phyloP scores from a whole-genome alignment of 2,797 vertebrate genomes.

The Lemur catta region DNA sequence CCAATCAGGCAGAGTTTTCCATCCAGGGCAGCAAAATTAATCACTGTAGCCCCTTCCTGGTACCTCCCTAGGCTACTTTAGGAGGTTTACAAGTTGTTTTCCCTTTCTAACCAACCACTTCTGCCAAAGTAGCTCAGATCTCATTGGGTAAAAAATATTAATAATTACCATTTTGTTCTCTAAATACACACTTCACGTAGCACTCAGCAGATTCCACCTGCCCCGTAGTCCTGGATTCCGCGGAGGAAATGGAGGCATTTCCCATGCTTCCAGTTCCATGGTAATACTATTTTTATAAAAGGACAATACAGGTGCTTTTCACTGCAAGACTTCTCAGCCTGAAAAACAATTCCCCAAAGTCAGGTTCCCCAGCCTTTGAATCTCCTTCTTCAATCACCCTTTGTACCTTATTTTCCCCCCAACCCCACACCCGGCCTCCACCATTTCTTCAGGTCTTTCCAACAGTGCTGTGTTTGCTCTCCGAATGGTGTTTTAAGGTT shows the following conservation, averaged over 20 bases:
- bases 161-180: not conserved
- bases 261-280: not conserved
- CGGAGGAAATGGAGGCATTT: not conserved
- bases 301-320: not conserved
- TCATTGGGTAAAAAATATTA: not conserved
- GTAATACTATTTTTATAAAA: not conserved
- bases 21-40: not conserved
- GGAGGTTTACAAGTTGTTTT: not conserved
- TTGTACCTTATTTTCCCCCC: not conserved
- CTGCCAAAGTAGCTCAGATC: not conserved
- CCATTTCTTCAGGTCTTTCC: constrained; percentile 1
- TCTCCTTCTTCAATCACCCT: not conserved
- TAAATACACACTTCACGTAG: not conserved
- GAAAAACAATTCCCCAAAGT: not conserved
- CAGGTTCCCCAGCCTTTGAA: not conserved
- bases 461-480: constrained; percentile 44
- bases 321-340: not conserved
- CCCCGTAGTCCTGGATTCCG: not conserved
- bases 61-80: not conserved
- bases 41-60: not conserved
- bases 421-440: not conserved
- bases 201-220: not conserved
- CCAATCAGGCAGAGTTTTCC: not conserved
- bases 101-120: not conserved
- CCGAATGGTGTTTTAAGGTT: constrained; percentile 66